Evolutionary conservation across 2,113 vertebrate genomes (phyloP), one percentile per base, ranked within the genome.

Genomic region (Rhineura floridana): DNA sequence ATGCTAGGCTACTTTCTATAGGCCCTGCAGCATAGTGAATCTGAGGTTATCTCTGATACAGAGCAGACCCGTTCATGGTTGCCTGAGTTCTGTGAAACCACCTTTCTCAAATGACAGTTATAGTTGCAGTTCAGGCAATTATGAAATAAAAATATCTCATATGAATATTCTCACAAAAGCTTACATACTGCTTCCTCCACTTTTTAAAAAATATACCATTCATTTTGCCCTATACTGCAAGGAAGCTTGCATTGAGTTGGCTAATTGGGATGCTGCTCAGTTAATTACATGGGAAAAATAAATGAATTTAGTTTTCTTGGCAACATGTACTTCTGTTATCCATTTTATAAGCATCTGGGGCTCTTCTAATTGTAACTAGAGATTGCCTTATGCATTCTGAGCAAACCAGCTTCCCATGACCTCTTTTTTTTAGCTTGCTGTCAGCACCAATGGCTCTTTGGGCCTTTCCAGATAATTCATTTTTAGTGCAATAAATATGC

Each of bases 271-370:
- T 88, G 85, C 91, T 91, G 93, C 78, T 83, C 73, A 79, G 86
- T 87, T 91, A 87, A 70, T 84, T 92, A 83, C 42, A 52, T 92
- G 91, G 89, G 93, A 95, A 96, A 95, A 95, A 89, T 75, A 82
- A 94, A 89, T 82, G 88, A 92, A 70, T 13, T 87, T 88, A 46
- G 79, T 95, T 90, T 95, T 96, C 90, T 95, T 96, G 96, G 96
- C 96, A 95, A 42, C 85, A 30, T 25, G 90, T 93, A 82, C 86
- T 19, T 72, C 76, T 88, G 44, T 87, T 92, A 92, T 93, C 90
- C 69, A 87, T 92, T 91, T 92, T n/a, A 85, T 90, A 84, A 91
- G 50, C 17, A 93, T 69, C 73, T 91, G 72, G 85, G 80, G 83
- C 90, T 96, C 92, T 95, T 93, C 95, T 92, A 95, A 96, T 86